A percentile compares a stretch with the other conserved stretches of the same genome.
These are phyloP conservation scores for Micrastur ruficollis DNA, from an alignment of 2,797 vertebrate genomes.

Conservation along the genomic window DNA sequence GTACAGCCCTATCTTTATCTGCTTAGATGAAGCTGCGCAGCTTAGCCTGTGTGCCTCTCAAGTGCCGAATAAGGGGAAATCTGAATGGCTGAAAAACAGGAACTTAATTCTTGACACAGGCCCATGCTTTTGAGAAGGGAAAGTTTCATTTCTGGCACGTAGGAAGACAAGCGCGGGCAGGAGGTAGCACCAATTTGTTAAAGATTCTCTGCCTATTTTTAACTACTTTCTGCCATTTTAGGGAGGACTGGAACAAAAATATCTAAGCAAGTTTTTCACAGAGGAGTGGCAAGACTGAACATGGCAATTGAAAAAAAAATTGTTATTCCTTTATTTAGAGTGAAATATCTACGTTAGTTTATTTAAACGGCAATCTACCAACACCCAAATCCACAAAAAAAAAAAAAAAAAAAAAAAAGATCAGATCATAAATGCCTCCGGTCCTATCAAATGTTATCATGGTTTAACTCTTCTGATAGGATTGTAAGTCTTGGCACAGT, in stretches of 20 bases:
- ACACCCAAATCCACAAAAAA: background rate
- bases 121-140: background rate
- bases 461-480: background rate
- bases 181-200: background rate
- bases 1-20: background rate
- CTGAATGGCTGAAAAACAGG: background rate
- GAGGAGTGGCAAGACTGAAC: background rate
- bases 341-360: background rate
- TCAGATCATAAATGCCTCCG: background rate
- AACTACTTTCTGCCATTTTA: background rate
- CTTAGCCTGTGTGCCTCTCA: background rate
- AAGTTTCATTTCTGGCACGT: background rate
- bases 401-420: background rate
- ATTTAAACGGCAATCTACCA: background rate
- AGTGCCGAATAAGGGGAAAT: background rate
- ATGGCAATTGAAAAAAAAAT: background rate
- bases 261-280: background rate
- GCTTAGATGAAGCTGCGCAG: background rate
- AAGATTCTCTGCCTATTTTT: background rate
- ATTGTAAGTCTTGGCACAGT: accelerated
- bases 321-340: background rate
- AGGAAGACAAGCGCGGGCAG: background rate
- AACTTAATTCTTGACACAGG: background rate
- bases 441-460: background rate
- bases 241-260: background rate